Evolutionary conservation across 2,888 invertebrate species (phyloP).

Genomic region (Saturnia pavonia): DNA sequence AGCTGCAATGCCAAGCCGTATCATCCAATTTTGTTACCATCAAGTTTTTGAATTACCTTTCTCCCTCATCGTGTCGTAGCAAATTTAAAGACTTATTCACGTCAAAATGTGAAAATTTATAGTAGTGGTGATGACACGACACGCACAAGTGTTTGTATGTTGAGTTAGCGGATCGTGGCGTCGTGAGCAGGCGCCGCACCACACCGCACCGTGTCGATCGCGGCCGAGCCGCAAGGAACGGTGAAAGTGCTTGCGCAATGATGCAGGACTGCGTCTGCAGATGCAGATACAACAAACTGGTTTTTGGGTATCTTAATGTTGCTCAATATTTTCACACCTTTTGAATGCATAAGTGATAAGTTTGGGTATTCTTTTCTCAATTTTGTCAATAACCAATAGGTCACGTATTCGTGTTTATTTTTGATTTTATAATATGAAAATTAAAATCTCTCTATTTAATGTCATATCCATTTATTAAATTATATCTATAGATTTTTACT

Average conservation of each 20-base stretch:
- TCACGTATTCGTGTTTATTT: background rate
- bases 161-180: constrained; percentile 33
- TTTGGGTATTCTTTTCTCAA: background rate
- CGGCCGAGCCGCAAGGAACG: constrained; percentile 40
- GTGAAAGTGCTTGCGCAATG: constrained; percentile 78
- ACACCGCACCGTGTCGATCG: background rate
- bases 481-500: background rate
- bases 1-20: no score
- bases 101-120: constrained; percentile 6
- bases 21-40: no score
- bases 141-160: constrained; percentile 36
- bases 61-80: no score
- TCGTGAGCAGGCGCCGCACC: background rate
- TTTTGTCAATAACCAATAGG: background rate
- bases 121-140: constrained; percentile 20
- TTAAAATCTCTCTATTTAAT: background rate
- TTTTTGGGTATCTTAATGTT: constrained; percentile 28
- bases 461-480: background rate
- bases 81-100: no score
- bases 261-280: constrained; percentile 55
- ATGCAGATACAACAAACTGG: constrained; percentile 41
- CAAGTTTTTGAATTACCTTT: no score
- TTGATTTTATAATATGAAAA: background rate
- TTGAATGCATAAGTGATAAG: background rate
- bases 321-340: constrained; percentile 8